Percentiles rank a stretch among this genome's conserved stretches.
These are phyloP conservation scores for Aphidius gifuensis DNA, from an alignment of 1,140 invertebrate species.

Conservation along the genomic window DNA sequence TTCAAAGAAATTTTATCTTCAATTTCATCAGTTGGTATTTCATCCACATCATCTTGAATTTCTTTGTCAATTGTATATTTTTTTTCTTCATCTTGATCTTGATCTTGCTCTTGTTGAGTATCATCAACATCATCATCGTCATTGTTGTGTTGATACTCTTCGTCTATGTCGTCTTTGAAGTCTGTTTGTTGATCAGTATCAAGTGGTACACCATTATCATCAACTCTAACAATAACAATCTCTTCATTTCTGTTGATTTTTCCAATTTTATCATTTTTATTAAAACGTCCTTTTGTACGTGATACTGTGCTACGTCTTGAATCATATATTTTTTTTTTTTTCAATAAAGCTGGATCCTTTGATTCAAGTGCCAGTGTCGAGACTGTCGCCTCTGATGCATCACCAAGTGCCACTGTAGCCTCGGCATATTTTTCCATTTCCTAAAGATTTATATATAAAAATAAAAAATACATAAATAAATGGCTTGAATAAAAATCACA, in stretches of 20 bases:
- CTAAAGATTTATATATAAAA: constrained; percentile 7
- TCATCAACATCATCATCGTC: no score
- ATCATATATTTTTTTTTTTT: constrained; percentile 19
- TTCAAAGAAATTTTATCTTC: neutral
- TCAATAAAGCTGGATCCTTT: neutral
- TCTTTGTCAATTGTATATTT: neutral
- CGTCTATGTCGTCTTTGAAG: no score
- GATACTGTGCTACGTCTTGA: constrained; percentile 3
- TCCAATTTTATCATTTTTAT: constrained; percentile 4
- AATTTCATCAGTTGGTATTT: neutral
- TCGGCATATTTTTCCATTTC: constrained; percentile 25
- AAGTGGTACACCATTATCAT: neutral
- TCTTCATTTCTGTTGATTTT: constrained; percentile 3
- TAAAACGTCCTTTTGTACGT: constrained; percentile 5
- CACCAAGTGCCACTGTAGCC: neutral
- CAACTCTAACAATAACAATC: neutral
- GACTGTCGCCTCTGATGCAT: constrained; percentile 6
- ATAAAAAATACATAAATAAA: neutral
- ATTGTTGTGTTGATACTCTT: no score
- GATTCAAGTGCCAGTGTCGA: constrained; percentile 2
- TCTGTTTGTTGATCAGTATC: no score
- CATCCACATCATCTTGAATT: neutral
- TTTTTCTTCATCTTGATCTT: no score
- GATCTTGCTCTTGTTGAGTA: no score
- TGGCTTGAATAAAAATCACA: neutral